Evolutionary conservation across 2,113 vertebrate species (phyloP).

Genomic region (Scomber colias): DNA sequence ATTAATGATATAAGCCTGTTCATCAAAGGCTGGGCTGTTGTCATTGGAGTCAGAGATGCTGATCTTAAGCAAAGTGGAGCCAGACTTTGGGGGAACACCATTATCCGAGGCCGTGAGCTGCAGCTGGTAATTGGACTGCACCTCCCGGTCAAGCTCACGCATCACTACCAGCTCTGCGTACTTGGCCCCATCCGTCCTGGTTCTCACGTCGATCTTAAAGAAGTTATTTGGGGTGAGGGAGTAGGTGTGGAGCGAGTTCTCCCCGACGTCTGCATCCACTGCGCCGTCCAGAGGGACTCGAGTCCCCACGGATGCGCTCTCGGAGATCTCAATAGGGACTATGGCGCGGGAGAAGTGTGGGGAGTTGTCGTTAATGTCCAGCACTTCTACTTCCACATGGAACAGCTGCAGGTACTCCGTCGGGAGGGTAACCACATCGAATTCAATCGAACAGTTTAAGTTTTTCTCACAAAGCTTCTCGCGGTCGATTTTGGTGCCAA

Average conservation of each 20-base stretch:
- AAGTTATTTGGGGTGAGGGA: constrained; percentile 92
- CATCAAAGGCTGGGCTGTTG: constrained; percentile 95
- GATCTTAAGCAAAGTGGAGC: constrained; percentile 94
- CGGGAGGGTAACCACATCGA: constrained; percentile 96
- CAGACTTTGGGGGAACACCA: constrained; percentile 91
- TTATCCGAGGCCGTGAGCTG: constrained; percentile 93
- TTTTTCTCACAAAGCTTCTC: constrained; percentile 96
- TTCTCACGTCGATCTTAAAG: constrained; percentile 93
- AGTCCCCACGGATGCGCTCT: constrained; percentile 95
- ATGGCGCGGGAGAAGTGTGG: constrained; percentile 93
- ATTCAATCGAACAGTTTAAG: constrained; percentile 96
- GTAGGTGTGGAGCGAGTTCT: constrained; percentile 94
- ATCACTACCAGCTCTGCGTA: constrained; percentile 95
- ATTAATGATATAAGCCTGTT: constrained; percentile 89
- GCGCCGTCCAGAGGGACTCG: constrained; percentile 95
- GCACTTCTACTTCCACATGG: constrained; percentile 96
- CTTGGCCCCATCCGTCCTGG: constrained; percentile 94
- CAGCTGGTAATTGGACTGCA: constrained; percentile 91
- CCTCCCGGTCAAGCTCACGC: constrained; percentile 92
- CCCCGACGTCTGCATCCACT: constrained; percentile 93
- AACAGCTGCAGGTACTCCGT: constrained; percentile 96
- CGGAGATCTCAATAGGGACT: constrained; percentile 95
- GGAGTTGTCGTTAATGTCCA: constrained; percentile 98
- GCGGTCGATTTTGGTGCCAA: constrained; percentile 93
- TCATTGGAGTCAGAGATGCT: constrained; percentile 97